Percentiles rank a stretch among this genome's conserved stretches.
Conservation (phyloP, 1,140 invertebrate species). For the Pseudoatta argentina region DNA sequence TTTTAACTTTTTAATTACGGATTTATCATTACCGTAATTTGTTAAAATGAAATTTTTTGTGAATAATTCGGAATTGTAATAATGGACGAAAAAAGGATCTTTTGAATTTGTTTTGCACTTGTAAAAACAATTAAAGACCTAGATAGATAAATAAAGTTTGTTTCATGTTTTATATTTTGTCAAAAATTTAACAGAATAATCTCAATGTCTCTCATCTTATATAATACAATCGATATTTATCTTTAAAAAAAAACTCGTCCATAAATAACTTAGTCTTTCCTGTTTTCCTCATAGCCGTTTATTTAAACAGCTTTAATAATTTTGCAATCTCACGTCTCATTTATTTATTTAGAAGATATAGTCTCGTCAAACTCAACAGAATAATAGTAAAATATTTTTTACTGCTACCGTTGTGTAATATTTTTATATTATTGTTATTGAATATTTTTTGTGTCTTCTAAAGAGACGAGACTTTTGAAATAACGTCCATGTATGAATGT, state of each 20-base stretch:
- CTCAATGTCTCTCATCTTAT: neutral
- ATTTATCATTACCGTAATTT: neutral
- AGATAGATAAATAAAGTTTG: neutral
- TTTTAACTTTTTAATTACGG: conserved; percentile 5
- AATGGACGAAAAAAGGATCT: neutral
- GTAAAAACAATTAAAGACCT: neutral
- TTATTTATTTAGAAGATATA: neutral
- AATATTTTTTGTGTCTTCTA: neutral
- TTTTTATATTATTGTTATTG: neutral
- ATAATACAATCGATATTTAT: neutral
- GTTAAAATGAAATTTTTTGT: neutral
- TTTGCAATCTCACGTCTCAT: neutral
- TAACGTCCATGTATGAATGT: neutral
- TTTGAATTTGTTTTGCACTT: neutral
- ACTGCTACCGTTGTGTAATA: too few relatives aligned
- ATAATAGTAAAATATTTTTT: neutral
- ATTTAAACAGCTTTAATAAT: conserved; percentile 9
- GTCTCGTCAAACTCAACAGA: neutral
- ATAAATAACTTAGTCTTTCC: conserved; percentile 3
- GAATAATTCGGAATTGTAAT: neutral
- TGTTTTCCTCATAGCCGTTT: neutral
- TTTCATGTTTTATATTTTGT: neutral
- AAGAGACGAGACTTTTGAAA: neutral
- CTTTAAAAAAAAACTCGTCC: conserved; percentile 7
- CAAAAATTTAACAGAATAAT: neutral